Evolutionary conservation across 2,797 vertebrate genomes (phyloP).

Genomic region (Rhinogobio ventralis): DNA sequence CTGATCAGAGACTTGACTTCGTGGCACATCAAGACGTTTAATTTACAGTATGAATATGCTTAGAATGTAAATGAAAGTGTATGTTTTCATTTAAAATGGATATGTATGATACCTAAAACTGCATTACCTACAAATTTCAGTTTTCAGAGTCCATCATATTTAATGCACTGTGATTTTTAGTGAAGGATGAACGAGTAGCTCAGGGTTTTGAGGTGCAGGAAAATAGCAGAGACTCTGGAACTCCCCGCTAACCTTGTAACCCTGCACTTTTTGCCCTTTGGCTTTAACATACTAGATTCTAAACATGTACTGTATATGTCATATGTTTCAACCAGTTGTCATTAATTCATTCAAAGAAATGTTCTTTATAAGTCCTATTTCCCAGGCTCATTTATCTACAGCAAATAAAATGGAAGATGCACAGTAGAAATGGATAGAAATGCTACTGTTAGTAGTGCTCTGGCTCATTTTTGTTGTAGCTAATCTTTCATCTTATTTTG

Average conservation of each 20-base stretch:
- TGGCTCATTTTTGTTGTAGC: not conserved
- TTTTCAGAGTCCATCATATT: constrained; percentile 41
- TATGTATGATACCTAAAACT: constrained; percentile 10
- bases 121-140: constrained; percentile 1
- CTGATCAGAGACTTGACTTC: constrained; percentile 7
- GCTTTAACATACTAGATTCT: constrained; percentile 5
- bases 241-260: constrained; percentile 31
- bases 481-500: constrained; percentile 30
- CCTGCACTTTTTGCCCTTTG: constrained; percentile 21
- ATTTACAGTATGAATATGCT: constrained; percentile 23
- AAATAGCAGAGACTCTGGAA: constrained; percentile 4
- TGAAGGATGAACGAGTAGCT: constrained; percentile 49
- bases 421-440: not conserved
- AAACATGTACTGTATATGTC: constrained; percentile 40
- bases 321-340: constrained; percentile 27
- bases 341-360: constrained; percentile 10
- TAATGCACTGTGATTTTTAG: constrained; percentile 44
- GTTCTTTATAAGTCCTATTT: constrained; percentile 7
- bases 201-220: constrained; percentile 52
- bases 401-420: constrained; percentile 43
- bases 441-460: not conserved
- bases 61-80: constrained; percentile 19
- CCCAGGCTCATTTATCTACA: not conserved
- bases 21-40: constrained; percentile 5
- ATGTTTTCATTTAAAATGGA: constrained; percentile 23